These are phyloP conservation scores for Sympetrum striolatum DNA, from an alignment of 2,888 invertebrate species.

Conservation along the genomic window DNA sequence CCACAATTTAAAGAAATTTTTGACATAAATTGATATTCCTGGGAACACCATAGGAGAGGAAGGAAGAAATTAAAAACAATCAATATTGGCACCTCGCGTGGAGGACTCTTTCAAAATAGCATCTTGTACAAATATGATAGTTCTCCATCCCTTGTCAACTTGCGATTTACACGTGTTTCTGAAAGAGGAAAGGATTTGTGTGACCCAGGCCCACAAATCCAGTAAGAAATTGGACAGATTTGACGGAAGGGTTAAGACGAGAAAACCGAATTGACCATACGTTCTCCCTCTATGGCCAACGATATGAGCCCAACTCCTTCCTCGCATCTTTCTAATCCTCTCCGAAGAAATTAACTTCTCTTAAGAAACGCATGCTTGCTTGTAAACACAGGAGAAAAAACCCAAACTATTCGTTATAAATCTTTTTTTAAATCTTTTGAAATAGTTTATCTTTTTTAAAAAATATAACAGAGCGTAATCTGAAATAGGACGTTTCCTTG, in stretches of 20 bases:
- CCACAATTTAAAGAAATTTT: slow-evolving; percentile 26
- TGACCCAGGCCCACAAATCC: neutral
- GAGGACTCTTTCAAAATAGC: slow-evolving; percentile 23
- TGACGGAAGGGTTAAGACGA: neutral
- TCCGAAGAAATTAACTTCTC: neutral
- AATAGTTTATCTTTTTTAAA: slow-evolving; percentile 11
- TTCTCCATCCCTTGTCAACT: slow-evolving; percentile 34
- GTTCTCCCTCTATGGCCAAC: neutral
- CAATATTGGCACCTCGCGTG: slow-evolving; percentile 4
- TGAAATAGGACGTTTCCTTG: slow-evolving; percentile 26
- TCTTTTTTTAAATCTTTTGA: slow-evolving; percentile 25
- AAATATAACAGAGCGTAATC: slow-evolving; percentile 31
- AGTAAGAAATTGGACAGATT: neutral
- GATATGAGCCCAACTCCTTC: neutral
- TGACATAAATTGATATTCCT: slow-evolving; percentile 21
- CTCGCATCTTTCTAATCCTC: neutral
- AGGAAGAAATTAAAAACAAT: slow-evolving; percentile 26
- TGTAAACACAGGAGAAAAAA: neutral
- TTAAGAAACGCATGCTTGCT: neutral
- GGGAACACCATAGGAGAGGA: slow-evolving; percentile 29
- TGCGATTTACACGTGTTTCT: slow-evolving; percentile 12
- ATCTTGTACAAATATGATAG: slow-evolving; percentile 34
- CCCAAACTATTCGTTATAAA: slow-evolving; percentile 3
- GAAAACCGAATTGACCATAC: slow-evolving; percentile 1
- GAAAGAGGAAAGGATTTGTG: neutral